These are phyloP conservation scores for Vandiemenella viatica DNA, from an alignment of 2,888 invertebrate species.

Conservation along the genomic window DNA sequence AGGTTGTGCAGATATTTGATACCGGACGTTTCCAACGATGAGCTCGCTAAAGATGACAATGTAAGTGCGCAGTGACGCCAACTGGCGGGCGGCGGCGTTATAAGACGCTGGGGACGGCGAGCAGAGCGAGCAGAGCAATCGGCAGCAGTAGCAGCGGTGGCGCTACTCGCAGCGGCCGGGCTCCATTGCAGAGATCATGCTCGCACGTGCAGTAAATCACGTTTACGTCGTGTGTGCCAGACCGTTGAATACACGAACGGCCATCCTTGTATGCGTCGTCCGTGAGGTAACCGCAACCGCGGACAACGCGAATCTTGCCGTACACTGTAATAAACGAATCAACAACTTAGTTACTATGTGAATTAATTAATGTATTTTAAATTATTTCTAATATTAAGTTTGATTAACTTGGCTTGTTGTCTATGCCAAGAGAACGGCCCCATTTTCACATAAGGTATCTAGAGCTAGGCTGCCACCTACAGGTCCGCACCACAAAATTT, in stretches of 20 bases:
- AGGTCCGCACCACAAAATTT: too few relatives aligned
- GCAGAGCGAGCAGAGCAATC: not conserved
- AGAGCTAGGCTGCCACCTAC: too few relatives aligned
- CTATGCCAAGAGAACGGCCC: too few relatives aligned
- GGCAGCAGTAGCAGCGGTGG: not conserved
- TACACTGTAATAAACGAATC: conserved; percentile 42
- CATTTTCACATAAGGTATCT: too few relatives aligned
- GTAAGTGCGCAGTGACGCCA: too few relatives aligned
- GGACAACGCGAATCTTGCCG: conserved; percentile 57
- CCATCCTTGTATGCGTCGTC: conserved; percentile 41
- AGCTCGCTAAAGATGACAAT: too few relatives aligned
- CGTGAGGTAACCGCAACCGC: conserved; percentile 63
- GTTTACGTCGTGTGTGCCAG: conserved; percentile 59
- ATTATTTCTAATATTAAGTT: too few relatives aligned
- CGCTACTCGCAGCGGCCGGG: not conserved
- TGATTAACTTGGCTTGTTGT: too few relatives aligned
- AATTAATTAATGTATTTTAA: not conserved
- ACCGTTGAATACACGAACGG: conserved; percentile 42
- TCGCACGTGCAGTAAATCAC: conserved; percentile 66
- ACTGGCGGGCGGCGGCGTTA: conserved; percentile 5
- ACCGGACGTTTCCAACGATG: too few relatives aligned
- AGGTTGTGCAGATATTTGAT: too few relatives aligned
- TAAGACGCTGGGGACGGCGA: conserved; percentile 5
- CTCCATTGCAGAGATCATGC: conserved; percentile 55
- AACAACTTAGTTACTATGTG: not conserved